Percentiles rank a stretch among this genome's conserved stretches.
Evolutionary conservation across 2,888 invertebrate genomes (phyloP).

Genomic region (Drosophila phalerata): DNA sequence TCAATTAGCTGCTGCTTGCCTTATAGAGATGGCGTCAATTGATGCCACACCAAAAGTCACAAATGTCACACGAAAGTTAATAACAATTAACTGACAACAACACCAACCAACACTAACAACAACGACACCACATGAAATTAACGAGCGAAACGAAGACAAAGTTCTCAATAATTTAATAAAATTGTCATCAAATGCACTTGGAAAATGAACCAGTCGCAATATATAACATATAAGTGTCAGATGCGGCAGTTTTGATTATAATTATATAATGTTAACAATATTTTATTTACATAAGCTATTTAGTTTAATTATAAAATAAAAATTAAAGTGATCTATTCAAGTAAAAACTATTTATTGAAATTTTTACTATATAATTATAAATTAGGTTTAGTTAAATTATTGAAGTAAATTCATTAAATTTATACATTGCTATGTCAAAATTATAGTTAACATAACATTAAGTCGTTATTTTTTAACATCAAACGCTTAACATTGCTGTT

Average conservation of each 20-base stretch:
- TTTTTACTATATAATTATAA: background rate
- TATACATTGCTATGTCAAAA: no score
- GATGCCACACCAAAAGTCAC: constrained; percentile 76
- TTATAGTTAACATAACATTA: background rate
- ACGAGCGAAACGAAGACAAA: constrained; percentile 7
- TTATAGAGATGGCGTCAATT: constrained; percentile 60
- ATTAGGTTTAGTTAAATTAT: background rate
- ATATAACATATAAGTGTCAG: no score
- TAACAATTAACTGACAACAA: constrained; percentile 69
- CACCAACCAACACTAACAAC: constrained; percentile 9
- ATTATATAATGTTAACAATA: no score
- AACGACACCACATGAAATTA: constrained; percentile 46
- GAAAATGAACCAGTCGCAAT: background rate
- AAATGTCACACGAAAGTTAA: constrained; percentile 81
- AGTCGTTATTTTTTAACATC: background rate
- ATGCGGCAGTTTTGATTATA: background rate
- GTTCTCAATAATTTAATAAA: constrained; percentile 50
- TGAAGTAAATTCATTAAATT: background rate
- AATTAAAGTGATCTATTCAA: no score
- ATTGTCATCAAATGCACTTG: constrained; percentile 43
- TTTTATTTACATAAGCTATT: no score
- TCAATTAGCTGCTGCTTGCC: constrained; percentile 59
- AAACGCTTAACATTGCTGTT: background rate
- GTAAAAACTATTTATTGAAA: no score
- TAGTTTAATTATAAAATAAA: no score